Evolutionary conservation across 2,888 invertebrate genomes (phyloP).

Genomic region (Watsonalla cultraria): DNA sequence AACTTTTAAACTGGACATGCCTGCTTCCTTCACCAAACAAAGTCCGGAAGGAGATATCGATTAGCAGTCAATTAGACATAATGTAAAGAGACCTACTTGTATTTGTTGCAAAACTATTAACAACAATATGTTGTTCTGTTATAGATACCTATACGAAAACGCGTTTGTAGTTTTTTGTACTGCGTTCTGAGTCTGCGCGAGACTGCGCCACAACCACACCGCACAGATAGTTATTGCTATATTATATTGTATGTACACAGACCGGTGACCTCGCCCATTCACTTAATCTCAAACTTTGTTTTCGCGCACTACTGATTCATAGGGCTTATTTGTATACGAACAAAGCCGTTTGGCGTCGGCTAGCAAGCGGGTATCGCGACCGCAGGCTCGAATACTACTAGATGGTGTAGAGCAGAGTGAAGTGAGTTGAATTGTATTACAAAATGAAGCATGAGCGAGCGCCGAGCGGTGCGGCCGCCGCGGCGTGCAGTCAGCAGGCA

Average conservation of each 20-base stretch:
- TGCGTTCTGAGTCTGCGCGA: constrained; percentile 49
- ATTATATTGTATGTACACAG: constrained; percentile 19
- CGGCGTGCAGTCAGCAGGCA: constrained; percentile 29
- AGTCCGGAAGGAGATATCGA: constrained; percentile 22
- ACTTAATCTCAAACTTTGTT: constrained; percentile 38
- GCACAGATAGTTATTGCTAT: constrained; percentile 17
- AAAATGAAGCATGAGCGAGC: constrained; percentile 31
- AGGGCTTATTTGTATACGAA: constrained; percentile 37
- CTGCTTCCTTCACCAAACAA: constrained; percentile 25
- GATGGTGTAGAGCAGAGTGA: constrained; percentile 39
- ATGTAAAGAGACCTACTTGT: too few species aligned
- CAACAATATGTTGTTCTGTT: constrained; percentile 23
- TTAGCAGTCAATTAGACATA: constrained; percentile 20
- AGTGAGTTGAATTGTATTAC: constrained; percentile 44
- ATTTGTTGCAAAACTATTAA: too few species aligned
- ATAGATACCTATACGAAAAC: constrained; percentile 25
- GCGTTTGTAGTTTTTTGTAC: constrained; percentile 42
- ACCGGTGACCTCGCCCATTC: constrained; percentile 56
- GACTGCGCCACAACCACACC: constrained; percentile 32
- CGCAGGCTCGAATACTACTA: constrained; percentile 59
- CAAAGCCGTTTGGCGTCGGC: constrained; percentile 30
- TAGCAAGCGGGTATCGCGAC: constrained; percentile 37
- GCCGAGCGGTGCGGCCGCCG: constrained; percentile 23
- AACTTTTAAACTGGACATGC: constrained; percentile 24
- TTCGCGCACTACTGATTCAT: constrained; percentile 30